Base-by-base conservation (phyloP, 2,113 vertebrate genomes). In the Camelus bactrianus region DNA sequence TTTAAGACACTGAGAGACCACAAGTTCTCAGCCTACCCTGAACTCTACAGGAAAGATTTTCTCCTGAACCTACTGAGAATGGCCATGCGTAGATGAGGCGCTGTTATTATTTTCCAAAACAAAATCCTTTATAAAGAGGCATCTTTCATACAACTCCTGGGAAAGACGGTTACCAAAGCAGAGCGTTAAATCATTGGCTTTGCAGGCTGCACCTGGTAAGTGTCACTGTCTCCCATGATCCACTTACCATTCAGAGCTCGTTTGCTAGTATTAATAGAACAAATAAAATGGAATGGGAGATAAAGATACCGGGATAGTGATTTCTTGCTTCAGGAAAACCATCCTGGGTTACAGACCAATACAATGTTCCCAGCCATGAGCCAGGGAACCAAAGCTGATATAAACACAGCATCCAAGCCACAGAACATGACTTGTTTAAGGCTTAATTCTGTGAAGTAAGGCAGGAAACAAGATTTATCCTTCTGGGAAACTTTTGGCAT, bases 401-500 rank as follows among this genome's bases (percentile, higher is more conserved):
- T 98, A 99, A 99, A 99, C 98, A 99, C 90, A 98, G 97, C 97
- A 98, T 98, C 98, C 98, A 98, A 98, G 98, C 98, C 99, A 98
- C 99, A 98, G 98, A 98, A 98, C 98, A 99, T 97, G 99, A 98
- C 98, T 99, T 99, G 98, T 99, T 98, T 99, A 98, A 98, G 99
- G 98, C 98, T 98, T 98, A 99, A 98, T 98, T 98, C 98, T 98
- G 98, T 99, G 99, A 99, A 99, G 98, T 98, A 99, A 99, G 98
- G 97, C 99, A 99, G 99, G 99, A 99, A 99, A 98, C 98, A 93
- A 98, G 97, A 98, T 99, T 99, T 99, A 99, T 99, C 98, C 99
- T 99, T 99, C 98, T 98, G 98, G 98, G 99, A 98, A 98, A 98
- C 98, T 98, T 98, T 98, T 99, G 99, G 98, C 98, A 98, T 98